Conservation (phyloP, 2,113 vertebrate genomes). For the Limanda limanda region DNA sequence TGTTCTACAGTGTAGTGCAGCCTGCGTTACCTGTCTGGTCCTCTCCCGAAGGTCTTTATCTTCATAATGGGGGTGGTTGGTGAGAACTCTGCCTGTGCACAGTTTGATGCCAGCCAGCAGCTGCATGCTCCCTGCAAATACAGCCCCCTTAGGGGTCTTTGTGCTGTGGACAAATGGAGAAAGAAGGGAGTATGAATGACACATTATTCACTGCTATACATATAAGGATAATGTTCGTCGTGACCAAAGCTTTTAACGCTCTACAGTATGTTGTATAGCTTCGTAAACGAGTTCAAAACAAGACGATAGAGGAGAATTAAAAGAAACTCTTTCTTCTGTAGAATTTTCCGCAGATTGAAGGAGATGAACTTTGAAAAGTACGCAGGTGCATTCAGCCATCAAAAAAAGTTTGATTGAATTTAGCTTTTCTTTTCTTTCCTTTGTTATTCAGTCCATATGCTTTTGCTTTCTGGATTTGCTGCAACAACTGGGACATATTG, state of each 20-base stretch:
- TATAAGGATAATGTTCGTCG: neutral
- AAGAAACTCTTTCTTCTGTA: neutral
- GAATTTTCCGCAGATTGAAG: neutral
- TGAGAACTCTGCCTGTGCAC: slow-evolving; percentile 93
- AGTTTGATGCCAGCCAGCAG: slow-evolving; percentile 96
- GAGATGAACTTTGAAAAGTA: slow-evolving; percentile 12
- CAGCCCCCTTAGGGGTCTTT: slow-evolving; percentile 89
- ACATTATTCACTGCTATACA: slow-evolving; percentile 11
- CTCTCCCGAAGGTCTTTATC: slow-evolving; percentile 92
- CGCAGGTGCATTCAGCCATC: slow-evolving; percentile 20
- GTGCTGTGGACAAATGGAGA: slow-evolving; percentile 80
- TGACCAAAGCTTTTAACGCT: neutral
- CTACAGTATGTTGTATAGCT: neutral
- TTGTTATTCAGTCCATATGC: slow-evolving; percentile 7
- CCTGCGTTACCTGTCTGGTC: slow-evolving; percentile 88
- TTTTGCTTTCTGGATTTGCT: neutral
- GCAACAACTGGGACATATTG: slow-evolving; percentile 42
- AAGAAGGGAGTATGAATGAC: slow-evolving; percentile 3
- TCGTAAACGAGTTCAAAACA: neutral
- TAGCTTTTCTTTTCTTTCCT: slow-evolving; percentile 18
- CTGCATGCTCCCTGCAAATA: slow-evolving; percentile 99
- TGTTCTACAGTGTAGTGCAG: slow-evolving; percentile 13
- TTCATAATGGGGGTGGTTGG: slow-evolving; percentile 98
- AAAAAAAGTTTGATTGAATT: slow-evolving; percentile 12
- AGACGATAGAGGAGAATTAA: neutral